Base-by-base conservation (phyloP, 2,888 invertebrate species). In the Diadegma fenestrale region DNA sequence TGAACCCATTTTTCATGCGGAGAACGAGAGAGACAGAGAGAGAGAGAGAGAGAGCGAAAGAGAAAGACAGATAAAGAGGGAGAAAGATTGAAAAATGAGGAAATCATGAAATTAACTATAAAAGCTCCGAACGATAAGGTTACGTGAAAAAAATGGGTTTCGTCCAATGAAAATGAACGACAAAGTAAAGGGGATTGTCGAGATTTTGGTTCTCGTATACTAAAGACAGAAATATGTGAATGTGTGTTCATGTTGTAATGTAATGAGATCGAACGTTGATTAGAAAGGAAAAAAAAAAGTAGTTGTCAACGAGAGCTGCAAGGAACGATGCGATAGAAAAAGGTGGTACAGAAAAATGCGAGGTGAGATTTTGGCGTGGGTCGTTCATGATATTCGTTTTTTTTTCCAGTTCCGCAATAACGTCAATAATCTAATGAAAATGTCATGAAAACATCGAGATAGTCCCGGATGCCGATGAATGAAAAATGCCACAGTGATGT, bases 401-500 rank as follows among this genome's bases (percentile, higher is more conserved):
- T 71, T 75, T 85, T 48, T 48, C 61, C 14, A 37, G 17, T 69
- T 63, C 6, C 45, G 75, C 45, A 51, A 41, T 80, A n/a, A 64
- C 48, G 51, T 73, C 19, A n/a, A 12, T 64, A 1, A 30, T 26
- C n/a, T 22, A n/a, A 63, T 61, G 58, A 61, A 64, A 33, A 64
- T 63, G 63, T 37, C 33, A 33, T 17, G 45, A 33, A 5, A n/a
- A 7, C 54, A 68, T 61, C n/a, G 41, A 72, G 45, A 41, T 26
- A 73, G 17, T 84, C 78, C 63, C 79, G 81, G 66, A 87, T 85
- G 86, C 86, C 84, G 85, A 88, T 88, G 88, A 85, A 85, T 78
- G 82, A 73, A 82, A 72, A 51, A 85, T 82, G 82, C 82, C 84
- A 85, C 87, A 88, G 88, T 88, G 88, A 88, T 88, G 88, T 88